A percentile compares a stretch with the other conserved stretches of the same genome.
Evolutionary conservation across 2,113 vertebrate species (phyloP).

Genomic region (Oncorhynchus tshawytscha): DNA sequence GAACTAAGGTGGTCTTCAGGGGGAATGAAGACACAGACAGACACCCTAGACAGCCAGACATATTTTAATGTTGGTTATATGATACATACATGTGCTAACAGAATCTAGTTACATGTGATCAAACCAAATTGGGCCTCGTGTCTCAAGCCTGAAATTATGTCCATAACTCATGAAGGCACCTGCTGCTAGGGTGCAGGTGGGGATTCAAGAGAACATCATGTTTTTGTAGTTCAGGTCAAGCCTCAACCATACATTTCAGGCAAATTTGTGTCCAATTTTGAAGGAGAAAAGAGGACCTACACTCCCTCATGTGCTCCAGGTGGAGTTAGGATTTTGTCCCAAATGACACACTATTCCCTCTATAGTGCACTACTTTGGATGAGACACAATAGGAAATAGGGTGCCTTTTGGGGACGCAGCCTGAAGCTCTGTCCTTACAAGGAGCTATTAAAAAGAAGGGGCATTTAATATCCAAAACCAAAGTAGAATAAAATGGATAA

Average conservation of each 20-base stretch:
- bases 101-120: not conserved
- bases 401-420: too few species aligned
- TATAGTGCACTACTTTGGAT: not conserved
- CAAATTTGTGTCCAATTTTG: not conserved
- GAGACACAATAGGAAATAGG: too few species aligned
- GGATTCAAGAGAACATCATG: too few species aligned
- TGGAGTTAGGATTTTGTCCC: too few species aligned
- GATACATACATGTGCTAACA: not conserved
- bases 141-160: not conserved
- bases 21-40: not conserved
- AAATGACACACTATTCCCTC: not conserved
- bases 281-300: not conserved
- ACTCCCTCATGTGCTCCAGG: not conserved
- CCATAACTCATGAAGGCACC: not conserved
- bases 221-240: not conserved
- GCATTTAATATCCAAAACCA: constrained; percentile 7
- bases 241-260: not conserved
- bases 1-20: too few species aligned
- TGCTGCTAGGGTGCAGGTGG: not conserved
- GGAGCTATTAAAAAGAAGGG: not conserved
- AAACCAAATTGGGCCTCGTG: not conserved
- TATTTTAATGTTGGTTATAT: not conserved
- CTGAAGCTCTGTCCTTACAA: not conserved
- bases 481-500: constrained; percentile 7
- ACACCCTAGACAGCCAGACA: not conserved